Evolutionary conservation across 2,113 vertebrate genomes (phyloP).

Genomic region (Mus spicilegus): DNA sequence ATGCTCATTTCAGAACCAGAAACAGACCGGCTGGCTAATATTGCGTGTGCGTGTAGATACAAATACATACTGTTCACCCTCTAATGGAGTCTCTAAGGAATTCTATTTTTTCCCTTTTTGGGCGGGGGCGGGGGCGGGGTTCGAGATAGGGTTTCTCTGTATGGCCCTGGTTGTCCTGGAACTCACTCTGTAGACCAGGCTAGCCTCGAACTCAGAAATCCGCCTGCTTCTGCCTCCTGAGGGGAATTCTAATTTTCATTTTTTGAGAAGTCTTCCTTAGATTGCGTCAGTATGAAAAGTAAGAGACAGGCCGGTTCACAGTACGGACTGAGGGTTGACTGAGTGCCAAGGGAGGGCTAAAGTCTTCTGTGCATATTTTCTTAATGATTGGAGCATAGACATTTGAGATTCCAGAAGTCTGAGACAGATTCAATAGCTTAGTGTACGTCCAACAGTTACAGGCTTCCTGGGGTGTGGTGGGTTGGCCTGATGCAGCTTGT

Average conservation of each 20-base stretch:
- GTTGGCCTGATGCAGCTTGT: too few relatives aligned
- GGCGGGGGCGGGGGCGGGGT: too few relatives aligned
- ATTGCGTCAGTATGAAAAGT: not conserved
- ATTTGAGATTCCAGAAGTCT: not conserved
- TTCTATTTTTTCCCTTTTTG: not conserved
- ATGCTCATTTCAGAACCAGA: not conserved
- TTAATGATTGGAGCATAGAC: not conserved
- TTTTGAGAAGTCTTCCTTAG: slow-evolving; percentile 26
- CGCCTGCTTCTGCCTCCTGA: too few relatives aligned
- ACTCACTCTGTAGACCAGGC: too few relatives aligned
- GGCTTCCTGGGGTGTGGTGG: not conserved
- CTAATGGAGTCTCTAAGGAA: slow-evolving; percentile 13
- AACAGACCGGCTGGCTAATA: not conserved
- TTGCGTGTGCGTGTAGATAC: not conserved
- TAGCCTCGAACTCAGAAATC: too few relatives aligned
- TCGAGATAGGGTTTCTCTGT: too few relatives aligned
- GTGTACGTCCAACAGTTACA: not conserved
- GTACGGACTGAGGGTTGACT: not conserved
- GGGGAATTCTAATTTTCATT: not conserved
- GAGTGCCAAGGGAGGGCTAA: not conserved
- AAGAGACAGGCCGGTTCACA: not conserved
- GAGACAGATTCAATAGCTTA: not conserved
- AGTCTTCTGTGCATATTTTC: not conserved
- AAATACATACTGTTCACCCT: not conserved
- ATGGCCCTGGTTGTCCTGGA: too few relatives aligned